Percentiles rank a stretch among this genome's conserved stretches.
These are phyloP conservation scores for Caradrina clavipalpis DNA, from an alignment of 2,888 invertebrate genomes.

Conservation along the genomic window DNA sequence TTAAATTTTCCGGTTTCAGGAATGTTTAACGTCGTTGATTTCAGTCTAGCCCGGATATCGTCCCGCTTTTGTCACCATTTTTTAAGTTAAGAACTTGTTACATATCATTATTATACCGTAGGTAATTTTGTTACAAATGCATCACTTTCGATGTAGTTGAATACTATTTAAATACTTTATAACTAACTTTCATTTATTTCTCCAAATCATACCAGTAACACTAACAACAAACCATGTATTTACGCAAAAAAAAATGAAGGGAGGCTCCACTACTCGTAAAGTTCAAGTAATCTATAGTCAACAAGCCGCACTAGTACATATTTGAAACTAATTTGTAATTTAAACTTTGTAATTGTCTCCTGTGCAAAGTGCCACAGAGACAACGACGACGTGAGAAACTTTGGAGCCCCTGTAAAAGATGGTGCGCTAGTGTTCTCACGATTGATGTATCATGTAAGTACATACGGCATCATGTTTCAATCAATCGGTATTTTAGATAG, in stretches of 20 bases:
- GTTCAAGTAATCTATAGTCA: slow-evolving; percentile 35
- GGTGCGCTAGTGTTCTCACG: slow-evolving; percentile 15
- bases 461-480: slow-evolving; percentile 6
- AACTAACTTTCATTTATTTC: background rate
- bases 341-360: slow-evolving; percentile 55
- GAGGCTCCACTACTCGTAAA: background rate
- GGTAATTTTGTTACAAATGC: no score
- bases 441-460: slow-evolving; percentile 8
- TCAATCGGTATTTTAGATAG: background rate
- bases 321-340: slow-evolving; percentile 58
- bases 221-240: background rate
- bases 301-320: slow-evolving; percentile 40
- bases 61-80: background rate
- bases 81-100: background rate
- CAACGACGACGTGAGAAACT: slow-evolving; percentile 22
- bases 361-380: slow-evolving; percentile 36
- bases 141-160: no score
- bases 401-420: slow-evolving; percentile 22
- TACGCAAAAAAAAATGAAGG: background rate
- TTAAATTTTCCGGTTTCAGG: slow-evolving; percentile 36
- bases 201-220: slow-evolving; percentile 7
- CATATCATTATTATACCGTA: background rate
- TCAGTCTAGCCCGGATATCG: background rate
- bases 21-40: slow-evolving; percentile 20
- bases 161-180: background rate